Percentiles rank a stretch among this genome's conserved stretches.
These are phyloP conservation scores for Sylvilagus bachmani DNA, from an alignment of 2,113 vertebrate genomes.

Conservation along the genomic window DNA sequence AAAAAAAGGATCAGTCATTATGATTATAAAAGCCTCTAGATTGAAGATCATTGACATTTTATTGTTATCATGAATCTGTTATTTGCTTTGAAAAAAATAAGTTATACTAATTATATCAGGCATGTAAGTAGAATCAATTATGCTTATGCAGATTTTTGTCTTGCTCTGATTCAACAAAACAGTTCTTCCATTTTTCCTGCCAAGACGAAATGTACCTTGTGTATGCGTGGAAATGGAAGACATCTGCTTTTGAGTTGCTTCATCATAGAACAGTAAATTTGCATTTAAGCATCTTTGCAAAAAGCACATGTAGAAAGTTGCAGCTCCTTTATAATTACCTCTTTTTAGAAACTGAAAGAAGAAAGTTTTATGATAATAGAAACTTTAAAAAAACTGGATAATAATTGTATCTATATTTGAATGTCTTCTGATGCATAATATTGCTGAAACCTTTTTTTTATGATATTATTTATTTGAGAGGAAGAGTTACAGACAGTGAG, in stretches of 20 bases:
- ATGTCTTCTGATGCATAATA: not conserved
- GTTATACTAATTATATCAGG: slow-evolving; percentile 30
- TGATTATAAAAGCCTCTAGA: not conserved
- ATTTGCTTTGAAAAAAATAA: slow-evolving; percentile 54
- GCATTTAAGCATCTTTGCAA: slow-evolving; percentile 22
- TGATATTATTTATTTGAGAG: too few relatives aligned
- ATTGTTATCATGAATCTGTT: slow-evolving; percentile 25
- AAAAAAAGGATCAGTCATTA: not conserved
- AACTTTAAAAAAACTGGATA: not conserved
- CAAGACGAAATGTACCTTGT: not conserved
- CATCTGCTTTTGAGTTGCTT: slow-evolving; percentile 15
- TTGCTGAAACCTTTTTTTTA: not conserved
- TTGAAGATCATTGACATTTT: not conserved
- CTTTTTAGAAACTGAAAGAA: not conserved
- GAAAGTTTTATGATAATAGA: not conserved
- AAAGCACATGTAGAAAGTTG: not conserved
- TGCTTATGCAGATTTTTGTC: slow-evolving; percentile 36
- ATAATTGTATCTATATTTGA: not conserved
- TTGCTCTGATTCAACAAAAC: slow-evolving; percentile 38
- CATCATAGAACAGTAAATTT: not conserved
- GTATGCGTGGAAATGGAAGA: not conserved
- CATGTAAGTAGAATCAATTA: slow-evolving; percentile 42
- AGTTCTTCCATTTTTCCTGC: slow-evolving; percentile 50
- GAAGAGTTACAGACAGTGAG: too few relatives aligned
- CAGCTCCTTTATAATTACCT: not conserved